A percentile compares a stretch with the other conserved stretches of the same genome.
Conservation (phyloP, 2,113 vertebrate genomes). For the Ammodytes marinus region DNA sequence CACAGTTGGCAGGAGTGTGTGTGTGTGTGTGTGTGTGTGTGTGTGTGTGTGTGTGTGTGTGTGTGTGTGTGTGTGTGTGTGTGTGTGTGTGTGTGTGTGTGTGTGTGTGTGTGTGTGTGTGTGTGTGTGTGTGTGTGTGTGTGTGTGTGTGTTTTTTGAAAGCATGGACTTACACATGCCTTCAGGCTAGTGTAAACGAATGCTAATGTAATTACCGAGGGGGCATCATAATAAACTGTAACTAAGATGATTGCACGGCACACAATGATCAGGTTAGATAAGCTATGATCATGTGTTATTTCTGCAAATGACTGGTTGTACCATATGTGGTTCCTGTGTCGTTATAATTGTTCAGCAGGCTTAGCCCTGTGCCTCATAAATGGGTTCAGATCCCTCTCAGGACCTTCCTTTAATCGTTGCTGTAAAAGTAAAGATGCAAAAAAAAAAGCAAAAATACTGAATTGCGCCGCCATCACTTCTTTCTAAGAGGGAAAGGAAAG, state of each 20-base stretch:
- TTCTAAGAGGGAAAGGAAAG: conserved; percentile 4
- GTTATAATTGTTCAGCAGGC: conserved; percentile 28
- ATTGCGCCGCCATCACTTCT: conserved; percentile 53
- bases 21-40: neutral
- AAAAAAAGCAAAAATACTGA: conserved; percentile 13
- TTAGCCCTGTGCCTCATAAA: conserved; percentile 21
- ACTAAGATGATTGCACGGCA: conserved; percentile 82
- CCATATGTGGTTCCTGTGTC: conserved; percentile 64
- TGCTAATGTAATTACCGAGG: conserved; percentile 84
- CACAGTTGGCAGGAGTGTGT: conserved; percentile 39
- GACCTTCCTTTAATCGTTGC: conserved; percentile 2
- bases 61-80: neutral
- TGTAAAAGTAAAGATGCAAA: conserved; percentile 26
- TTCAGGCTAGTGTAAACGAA: conserved; percentile 84
- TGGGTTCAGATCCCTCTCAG: conserved; percentile 17
- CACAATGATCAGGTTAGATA: conserved; percentile 76
- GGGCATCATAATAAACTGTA: conserved; percentile 84
- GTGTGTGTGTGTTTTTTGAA: conserved; percentile 28
- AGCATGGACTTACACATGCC: conserved; percentile 72
- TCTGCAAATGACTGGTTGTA: conserved; percentile 59
- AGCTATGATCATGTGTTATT: conserved; percentile 58
- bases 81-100: neutral
- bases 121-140: conserved; percentile 9
- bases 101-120: neutral
- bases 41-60: neutral